phyloP scores from a whole-genome alignment of 2,888 invertebrate species.

The Drosophila yooni region DNA sequence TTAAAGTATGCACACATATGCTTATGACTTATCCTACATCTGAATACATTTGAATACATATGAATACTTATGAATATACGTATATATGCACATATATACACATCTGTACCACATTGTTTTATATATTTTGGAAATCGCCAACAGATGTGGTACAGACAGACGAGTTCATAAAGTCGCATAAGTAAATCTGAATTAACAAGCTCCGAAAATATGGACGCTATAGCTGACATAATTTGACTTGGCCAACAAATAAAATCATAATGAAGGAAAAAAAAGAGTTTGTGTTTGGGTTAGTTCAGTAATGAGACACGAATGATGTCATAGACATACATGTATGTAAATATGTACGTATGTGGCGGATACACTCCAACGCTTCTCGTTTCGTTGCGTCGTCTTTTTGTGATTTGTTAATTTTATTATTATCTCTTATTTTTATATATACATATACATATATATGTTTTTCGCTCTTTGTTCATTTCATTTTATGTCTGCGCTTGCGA shows the following conservation, averaged over 20 bases:
- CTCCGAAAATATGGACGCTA: constrained; percentile 16
- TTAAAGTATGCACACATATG: constrained; percentile 3
- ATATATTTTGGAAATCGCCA: constrained; percentile 20
- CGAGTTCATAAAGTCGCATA: constrained; percentile 35
- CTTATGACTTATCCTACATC: not conserved
- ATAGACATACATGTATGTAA: constrained; percentile 16
- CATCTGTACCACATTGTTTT: constrained; percentile 26
- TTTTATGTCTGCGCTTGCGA: constrained; percentile 20
- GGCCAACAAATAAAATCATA: constrained; percentile 17
- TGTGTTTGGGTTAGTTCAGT: constrained; percentile 36
- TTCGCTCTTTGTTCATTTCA: constrained; percentile 26
- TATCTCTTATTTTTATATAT: constrained; percentile 39
- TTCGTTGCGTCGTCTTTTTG: constrained; percentile 34
- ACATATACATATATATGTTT: not conserved
- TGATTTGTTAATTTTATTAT: constrained; percentile 65
- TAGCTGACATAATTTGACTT: constrained; percentile 40
- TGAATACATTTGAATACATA: not conserved
- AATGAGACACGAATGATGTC: constrained; percentile 66
- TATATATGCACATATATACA: not conserved
- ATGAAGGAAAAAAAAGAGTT: constrained; percentile 7
- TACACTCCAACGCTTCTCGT: constrained; percentile 69
- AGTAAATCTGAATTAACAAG: constrained; percentile 38
- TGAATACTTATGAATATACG: constrained; percentile 3
- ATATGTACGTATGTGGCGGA: constrained; percentile 30
- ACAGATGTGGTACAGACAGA: constrained; percentile 59